phyloP scores from a whole-genome alignment of 2,797 vertebrate genomes.

The Otolemur crassicaudatus region DNA sequence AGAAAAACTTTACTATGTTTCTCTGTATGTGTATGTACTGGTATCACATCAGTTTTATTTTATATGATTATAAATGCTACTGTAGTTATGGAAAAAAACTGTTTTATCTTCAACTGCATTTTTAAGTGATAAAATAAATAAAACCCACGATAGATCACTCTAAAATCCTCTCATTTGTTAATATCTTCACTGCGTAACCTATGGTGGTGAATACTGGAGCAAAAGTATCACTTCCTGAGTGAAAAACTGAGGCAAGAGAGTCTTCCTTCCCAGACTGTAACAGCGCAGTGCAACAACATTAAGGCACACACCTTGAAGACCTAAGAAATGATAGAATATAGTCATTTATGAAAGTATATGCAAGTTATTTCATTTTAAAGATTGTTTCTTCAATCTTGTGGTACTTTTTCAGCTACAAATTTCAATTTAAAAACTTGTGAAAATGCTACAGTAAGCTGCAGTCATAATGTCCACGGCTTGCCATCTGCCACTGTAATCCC shows the following conservation, averaged over 20 bases:
- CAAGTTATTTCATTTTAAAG: constrained; percentile 76
- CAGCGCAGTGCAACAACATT: constrained; percentile 21
- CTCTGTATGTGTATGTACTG: neutral
- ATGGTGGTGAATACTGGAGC: neutral
- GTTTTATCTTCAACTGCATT: neutral
- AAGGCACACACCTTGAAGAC: constrained; percentile 48
- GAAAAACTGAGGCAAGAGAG: constrained; percentile 22
- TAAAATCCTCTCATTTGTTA: constrained; percentile 49
- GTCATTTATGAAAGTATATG: constrained; percentile 76
- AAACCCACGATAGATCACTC: constrained; percentile 30
- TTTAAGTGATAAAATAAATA: neutral
- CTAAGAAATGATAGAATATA: constrained; percentile 69
- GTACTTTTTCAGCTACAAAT: constrained; percentile 68
- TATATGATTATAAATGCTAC: neutral
- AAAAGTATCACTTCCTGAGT: constrained; percentile 24
- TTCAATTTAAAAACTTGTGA: constrained; percentile 76
- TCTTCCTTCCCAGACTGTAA: constrained; percentile 61
- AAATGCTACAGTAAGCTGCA: constrained; percentile 47
- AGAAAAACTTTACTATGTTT: neutral
- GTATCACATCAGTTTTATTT: neutral
- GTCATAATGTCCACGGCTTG: neutral
- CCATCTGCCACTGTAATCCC: neutral
- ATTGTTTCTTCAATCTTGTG: constrained; percentile 72
- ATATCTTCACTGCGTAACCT: constrained; percentile 31
- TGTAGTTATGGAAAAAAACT: neutral